Evolutionary conservation across 2,888 invertebrate genomes (phyloP).

Genomic region (Microplitis manilae): DNA sequence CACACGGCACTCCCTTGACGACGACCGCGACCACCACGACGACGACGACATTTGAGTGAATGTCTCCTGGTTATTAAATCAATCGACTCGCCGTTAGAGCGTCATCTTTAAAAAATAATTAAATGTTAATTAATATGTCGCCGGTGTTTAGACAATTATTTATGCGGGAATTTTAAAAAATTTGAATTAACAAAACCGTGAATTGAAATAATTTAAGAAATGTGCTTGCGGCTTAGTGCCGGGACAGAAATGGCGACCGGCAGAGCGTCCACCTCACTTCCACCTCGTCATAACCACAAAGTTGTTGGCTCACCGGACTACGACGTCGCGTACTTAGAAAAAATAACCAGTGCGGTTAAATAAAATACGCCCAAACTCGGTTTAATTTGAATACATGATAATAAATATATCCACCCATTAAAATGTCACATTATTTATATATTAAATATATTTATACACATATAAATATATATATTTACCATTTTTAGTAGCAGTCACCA

Average conservation of each 20-base stretch:
- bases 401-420: not conserved
- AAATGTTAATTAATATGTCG: no score
- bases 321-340: not conserved
- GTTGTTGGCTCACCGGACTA: slow-evolving; percentile 39
- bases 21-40: slow-evolving; percentile 27
- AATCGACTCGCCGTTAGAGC: not conserved
- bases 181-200: not conserved
- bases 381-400: not conserved
- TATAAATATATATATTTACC: slow-evolving; percentile 62
- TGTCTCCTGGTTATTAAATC: not conserved
- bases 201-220: slow-evolving; percentile 34
- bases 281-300: slow-evolving; percentile 66
- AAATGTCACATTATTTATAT: not conserved
- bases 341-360: slow-evolving; percentile 17
- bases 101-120: no score
- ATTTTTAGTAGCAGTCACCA: slow-evolving; percentile 62
- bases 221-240: slow-evolving; percentile 54
- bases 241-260: slow-evolving; percentile 68
- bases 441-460: no score
- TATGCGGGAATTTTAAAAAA: not conserved
- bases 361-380: slow-evolving; percentile 21
- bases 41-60: slow-evolving; percentile 1
- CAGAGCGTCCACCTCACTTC: slow-evolving; percentile 60
- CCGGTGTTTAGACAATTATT: not conserved
- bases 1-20: slow-evolving; percentile 43